Base-by-base conservation (phyloP, 1,140 invertebrate genomes). In the Trichoplusia ni region DNA sequence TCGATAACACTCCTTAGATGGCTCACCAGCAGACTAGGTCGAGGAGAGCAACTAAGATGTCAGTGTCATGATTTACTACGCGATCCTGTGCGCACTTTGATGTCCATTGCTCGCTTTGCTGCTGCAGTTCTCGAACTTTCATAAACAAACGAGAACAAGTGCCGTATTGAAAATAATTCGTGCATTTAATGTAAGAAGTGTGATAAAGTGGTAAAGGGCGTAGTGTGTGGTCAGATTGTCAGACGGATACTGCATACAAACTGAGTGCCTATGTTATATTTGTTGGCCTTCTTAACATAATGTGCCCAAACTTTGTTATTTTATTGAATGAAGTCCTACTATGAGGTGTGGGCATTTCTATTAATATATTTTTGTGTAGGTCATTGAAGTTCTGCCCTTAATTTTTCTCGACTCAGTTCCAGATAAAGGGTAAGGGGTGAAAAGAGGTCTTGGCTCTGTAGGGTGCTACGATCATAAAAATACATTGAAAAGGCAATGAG, bases 1-100 rank as follows among this genome's bases (percentile, higher is more conserved):
- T 88, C 87, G 85, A 90, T 90, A 81, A 78, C 74, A 86, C 82
- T 89, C 84, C 85, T 84, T 89, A 89, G 86, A 89, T 89, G 86
- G 83, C 84, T 85, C 86, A 84, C 71, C 79, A 79, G 75, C 76
- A 89, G 84, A 89, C 83, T 89, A 89, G 86, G 86, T 89, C 85
- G 86, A 89, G 86, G 86, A 89, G 84, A 89, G 81, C 86, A 62
- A 86, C 81, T 82, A 77, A 82, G 78, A 80, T 84, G 82, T 87
- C 85, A 86, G 82, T 87, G 86, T 88, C 85, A 89, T 71, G 75
- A 64, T 75, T 67, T 56, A 64, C 66, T 69, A 47, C 33, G 29
- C 69, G 71, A 65, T n/a, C 19, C 47, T 40, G 62, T 29, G 53
- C 29, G 13, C 16, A 37, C 49, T 70, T 73, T 42, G 42, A 29